phyloP scores from a whole-genome alignment of 1,140 invertebrate genomes.

The Lepidotrigona ventralis region DNA sequence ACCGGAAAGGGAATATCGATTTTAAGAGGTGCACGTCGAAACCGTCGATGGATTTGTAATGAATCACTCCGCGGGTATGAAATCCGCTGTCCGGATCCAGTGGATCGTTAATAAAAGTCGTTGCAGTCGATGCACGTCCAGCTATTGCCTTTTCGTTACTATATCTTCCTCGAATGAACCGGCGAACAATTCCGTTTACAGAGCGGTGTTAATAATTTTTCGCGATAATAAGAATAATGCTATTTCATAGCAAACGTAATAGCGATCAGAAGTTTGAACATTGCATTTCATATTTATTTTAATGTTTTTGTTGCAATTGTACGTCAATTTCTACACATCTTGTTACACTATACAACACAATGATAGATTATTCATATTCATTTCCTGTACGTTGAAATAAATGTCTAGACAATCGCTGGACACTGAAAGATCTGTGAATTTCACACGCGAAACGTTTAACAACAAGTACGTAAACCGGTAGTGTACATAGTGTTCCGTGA shows the following conservation, averaged over 20 bases:
- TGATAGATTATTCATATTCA: too few species aligned
- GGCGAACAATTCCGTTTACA: not conserved
- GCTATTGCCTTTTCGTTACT: conserved; percentile 6
- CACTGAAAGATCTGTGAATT: too few species aligned
- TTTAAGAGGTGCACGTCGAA: conserved; percentile 52
- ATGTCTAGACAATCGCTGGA: too few species aligned
- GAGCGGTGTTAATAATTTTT: not conserved
- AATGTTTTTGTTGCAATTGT: too few species aligned
- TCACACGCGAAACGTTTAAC: too few species aligned
- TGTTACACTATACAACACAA: too few species aligned
- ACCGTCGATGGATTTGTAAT: conserved; percentile 60
- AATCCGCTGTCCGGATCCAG: conserved; percentile 40
- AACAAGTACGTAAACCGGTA: too few species aligned
- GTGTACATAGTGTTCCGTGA: not conserved
- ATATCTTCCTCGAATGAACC: not conserved
- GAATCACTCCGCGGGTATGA: conserved; percentile 55
- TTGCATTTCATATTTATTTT: too few species aligned
- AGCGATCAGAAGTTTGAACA: too few species aligned
- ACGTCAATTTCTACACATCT: too few species aligned
- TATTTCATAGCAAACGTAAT: not conserved
- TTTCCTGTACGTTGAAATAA: too few species aligned
- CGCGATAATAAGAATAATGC: not conserved
- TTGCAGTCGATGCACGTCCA: not conserved
- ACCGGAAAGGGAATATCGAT: conserved; percentile 51
- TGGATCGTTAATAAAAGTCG: conserved; percentile 63